Evolutionary conservation across 2,888 invertebrate species (phyloP), one percentile per base, ranked within the genome.

Genomic region (Herminia tarsipennalis): DNA sequence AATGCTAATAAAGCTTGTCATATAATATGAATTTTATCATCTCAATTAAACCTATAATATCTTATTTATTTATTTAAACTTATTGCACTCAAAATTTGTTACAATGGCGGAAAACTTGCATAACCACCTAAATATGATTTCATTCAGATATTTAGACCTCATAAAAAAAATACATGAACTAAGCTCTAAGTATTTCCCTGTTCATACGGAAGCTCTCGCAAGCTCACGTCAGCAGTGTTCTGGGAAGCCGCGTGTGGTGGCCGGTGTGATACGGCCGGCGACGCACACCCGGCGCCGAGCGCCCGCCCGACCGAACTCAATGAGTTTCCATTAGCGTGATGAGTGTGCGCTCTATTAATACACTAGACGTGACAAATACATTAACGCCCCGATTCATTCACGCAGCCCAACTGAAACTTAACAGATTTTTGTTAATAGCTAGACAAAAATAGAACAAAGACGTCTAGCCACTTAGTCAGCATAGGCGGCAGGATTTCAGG

Each of bases 301-400:
- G 17, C 12, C 25, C 30, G 27, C 59, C 57, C 48, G 45, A 57
- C 44, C 57, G 47, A 46, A 52, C 59, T 72, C 70, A 71, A 69
- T 78, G 75, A 73, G 68, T 70, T 75, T 65, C 66, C 73, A 71
- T 73, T 64, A 70, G 66, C 54, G 57, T 62, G 71, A 71, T 69
- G 70, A 72, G 66, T 74, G 57, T 61, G 24, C 46, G 54, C 51
- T 66, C 73, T 77, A 80, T 70, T 81, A 70, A 72, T 79, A 80
- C 41, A 44, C 56, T 63, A 70, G 64, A 70, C 70, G 67, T 76
- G 75, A 80, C 76, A 76, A 80, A 75, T 66, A 65, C 65, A 63
- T 70, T 66, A 68, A 59, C 56, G 56, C 66, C 50, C 47, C 65
- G 55, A 70, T 70, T 76, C 73, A 75, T 74, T 76, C 73, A 74